phyloP scores from a whole-genome alignment of 2,888 invertebrate genomes.

The Leptura quadrifasciata region DNA sequence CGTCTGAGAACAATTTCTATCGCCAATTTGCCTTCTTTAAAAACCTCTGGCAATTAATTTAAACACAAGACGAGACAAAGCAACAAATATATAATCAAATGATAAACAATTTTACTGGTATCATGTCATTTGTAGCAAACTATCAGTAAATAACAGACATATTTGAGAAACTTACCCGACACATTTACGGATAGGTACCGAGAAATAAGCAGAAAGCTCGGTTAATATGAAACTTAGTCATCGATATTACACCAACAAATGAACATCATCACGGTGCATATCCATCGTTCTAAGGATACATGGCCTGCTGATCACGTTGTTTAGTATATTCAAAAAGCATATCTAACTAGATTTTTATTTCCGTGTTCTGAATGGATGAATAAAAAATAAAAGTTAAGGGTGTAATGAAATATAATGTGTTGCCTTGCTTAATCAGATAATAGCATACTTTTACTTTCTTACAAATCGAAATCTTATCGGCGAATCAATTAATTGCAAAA shows the following conservation, averaged over 20 bases:
- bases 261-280: conserved; percentile 43
- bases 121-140: too few relatives aligned
- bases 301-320: conserved; percentile 67
- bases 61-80: too few relatives aligned
- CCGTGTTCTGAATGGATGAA: conserved; percentile 49
- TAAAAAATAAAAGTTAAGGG: conserved; percentile 46
- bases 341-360: conserved; percentile 59
- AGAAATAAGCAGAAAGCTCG: background rate
- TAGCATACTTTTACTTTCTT: conserved; percentile 34
- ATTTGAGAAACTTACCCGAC: conserved; percentile 6
- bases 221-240: conserved; percentile 14
- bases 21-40: too few relatives aligned
- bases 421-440: conserved; percentile 28
- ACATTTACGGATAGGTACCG: background rate
- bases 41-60: too few relatives aligned
- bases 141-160: too few relatives aligned
- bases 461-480: conserved; percentile 7
- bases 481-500: background rate
- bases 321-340: conserved; percentile 67
- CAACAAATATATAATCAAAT: too few relatives aligned
- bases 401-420: conserved; percentile 34
- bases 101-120: too few relatives aligned
- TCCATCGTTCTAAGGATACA: conserved; percentile 62
- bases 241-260: conserved; percentile 45
- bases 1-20: too few relatives aligned